Evolutionary conservation across 2,797 vertebrate genomes (phyloP).

Genomic region (Glyptemys insculpta): DNA sequence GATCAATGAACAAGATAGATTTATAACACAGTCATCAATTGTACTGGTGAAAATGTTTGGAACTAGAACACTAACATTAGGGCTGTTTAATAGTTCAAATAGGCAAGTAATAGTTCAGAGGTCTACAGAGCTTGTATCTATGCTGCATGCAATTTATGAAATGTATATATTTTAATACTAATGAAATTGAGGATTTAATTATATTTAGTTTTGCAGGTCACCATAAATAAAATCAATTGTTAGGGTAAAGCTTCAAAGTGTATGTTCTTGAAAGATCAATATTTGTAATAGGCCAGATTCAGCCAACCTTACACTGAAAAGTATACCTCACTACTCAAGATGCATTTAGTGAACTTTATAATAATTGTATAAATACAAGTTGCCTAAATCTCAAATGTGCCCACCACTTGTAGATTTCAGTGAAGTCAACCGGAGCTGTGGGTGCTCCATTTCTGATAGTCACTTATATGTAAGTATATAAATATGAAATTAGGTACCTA

Average conservation of each 20-base stretch:
- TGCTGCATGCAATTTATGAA: not conserved
- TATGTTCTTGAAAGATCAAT: not conserved
- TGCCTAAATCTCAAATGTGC: not conserved
- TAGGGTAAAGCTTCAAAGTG: not conserved
- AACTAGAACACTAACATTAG: not conserved
- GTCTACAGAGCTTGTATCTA: not conserved
- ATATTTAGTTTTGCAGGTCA: not conserved
- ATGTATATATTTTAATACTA: not conserved
- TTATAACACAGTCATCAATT: not conserved
- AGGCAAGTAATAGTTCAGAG: not conserved
- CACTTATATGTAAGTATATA: not conserved
- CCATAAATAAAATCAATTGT: not conserved
- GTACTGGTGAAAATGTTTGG: not conserved
- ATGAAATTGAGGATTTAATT: not conserved
- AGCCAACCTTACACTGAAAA: not conserved
- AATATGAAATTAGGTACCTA: not conserved
- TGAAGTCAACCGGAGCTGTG: not conserved
- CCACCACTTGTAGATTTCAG: not conserved
- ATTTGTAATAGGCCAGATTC: not conserved
- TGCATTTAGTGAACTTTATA: not conserved
- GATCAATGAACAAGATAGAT: not conserved
- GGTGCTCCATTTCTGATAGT: not conserved
- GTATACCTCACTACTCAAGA: not conserved
- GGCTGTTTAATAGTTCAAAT: not conserved
- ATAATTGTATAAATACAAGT: not conserved